Evolutionary conservation across 2,888 invertebrate genomes (phyloP).

Genomic region (Dolichopus griseipennis): DNA sequence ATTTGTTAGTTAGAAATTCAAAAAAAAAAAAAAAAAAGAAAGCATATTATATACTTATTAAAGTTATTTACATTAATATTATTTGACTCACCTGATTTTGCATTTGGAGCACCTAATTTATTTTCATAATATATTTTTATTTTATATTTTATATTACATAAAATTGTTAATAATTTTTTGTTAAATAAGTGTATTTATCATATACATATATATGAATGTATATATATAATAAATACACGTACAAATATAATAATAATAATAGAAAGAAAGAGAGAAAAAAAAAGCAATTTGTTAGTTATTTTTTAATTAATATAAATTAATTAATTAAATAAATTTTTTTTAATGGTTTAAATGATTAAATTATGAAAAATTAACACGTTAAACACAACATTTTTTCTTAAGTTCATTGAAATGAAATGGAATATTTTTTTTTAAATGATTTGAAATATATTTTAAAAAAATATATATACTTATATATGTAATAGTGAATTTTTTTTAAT

Average conservation of each 20-base stretch:
- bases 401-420: too few species aligned
- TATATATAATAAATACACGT: conserved; percentile 25
- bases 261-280: conserved; percentile 22
- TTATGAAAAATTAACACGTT: not conserved
- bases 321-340: not conserved
- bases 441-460: too few species aligned
- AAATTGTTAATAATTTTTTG: conserved; percentile 7
- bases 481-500: too few species aligned
- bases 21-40: too few species aligned
- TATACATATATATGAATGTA: not conserved
- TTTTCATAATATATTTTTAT: conserved; percentile 14
- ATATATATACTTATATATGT: too few species aligned
- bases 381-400: too few species aligned
- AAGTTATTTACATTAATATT: too few species aligned
- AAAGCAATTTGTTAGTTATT: conserved; percentile 13
- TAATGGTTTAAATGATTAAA: conserved; percentile 2
- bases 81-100: conserved; percentile 2
- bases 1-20: too few species aligned
- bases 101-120: conserved; percentile 14
- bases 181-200: not conserved
- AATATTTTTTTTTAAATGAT: too few species aligned
- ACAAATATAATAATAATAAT: conserved; percentile 27
- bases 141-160: conserved; percentile 9
- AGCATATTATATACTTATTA: too few species aligned
- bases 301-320: too few species aligned